Evolutionary conservation across 2,113 vertebrate species (phyloP).

Genomic region (Turnix velox): DNA sequence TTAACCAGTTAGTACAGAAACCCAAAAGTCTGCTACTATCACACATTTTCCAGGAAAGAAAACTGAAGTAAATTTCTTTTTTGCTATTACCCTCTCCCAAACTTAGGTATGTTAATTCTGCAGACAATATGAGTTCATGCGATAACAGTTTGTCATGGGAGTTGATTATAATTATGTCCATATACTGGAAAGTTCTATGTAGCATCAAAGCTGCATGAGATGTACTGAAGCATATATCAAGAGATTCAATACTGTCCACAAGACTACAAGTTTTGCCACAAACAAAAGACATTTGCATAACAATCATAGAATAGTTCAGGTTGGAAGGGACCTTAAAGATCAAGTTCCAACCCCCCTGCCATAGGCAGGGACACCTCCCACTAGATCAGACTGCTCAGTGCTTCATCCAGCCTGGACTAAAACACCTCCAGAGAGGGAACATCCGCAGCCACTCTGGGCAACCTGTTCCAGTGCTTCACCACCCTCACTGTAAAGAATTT

Average conservation of each 20-base stretch:
- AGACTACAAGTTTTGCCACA: background rate
- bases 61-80: background rate
- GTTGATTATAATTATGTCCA: background rate
- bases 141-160: background rate
- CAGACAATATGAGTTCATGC: background rate
- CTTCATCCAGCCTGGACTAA: too few relatives aligned
- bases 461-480: too few relatives aligned
- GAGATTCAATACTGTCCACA: background rate
- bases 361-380: too few relatives aligned
- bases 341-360: too few relatives aligned
- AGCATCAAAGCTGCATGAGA: background rate
- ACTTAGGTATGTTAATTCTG: background rate
- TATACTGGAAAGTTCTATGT: rapidly evolving
- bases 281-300: background rate
- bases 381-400: too few relatives aligned
- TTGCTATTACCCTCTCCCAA: background rate
- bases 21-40: background rate
- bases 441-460: too few relatives aligned
- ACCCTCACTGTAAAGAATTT: too few relatives aligned
- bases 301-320: too few relatives aligned
- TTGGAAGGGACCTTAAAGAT: too few relatives aligned
- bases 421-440: too few relatives aligned
- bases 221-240: background rate
- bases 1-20: background rate
- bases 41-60: background rate